Base-by-base conservation (phyloP, 37 sponge, comb jelly and placozoan genomes). In the Hormiphora californensis region DNA sequence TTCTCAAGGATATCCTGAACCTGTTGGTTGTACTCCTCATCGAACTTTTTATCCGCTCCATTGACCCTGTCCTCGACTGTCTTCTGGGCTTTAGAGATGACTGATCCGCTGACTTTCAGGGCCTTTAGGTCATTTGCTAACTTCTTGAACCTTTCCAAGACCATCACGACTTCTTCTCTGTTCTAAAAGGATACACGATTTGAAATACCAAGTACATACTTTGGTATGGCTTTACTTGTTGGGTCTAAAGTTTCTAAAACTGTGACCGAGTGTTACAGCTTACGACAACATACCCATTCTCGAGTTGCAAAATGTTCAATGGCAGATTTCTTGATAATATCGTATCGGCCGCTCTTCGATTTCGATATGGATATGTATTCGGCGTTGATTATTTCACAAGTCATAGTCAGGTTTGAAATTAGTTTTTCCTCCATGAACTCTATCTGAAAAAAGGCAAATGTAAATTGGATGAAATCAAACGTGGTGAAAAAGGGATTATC, bases 351-450 rank as follows among this genome's bases (percentile, higher is more conserved):
- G 8, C 31, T 33, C 17, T 65, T 35, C 32, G 67, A 35, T 39
- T 65, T 65, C 38, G 67, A 65, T 1, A 28, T 39, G 15, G 67
- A 65, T 19, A 34, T 28, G 67, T 65, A 65, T 7, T 65, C 67
- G 32, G 31, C 33, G 67, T 65, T 65, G 34, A 65, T 65, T 15
- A 65, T 32, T 33, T 65, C 67, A 19, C 67, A 65, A 11, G 35
- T 15, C 37, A 65, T 65, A 19, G 67, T 65, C 8, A 65, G 67
- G 37, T 65, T 65, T 39, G 32, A 35, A 34, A 65, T 28, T 39
- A 65, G 67, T 32, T 65, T 65, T 17, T 65, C 67, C 17, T 65
- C 67, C 67, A 65, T 65, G 37, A 65, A 65, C 33, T 65, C 67
- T 17, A 65, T 65, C 67, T 65, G 67, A 57, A 23, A 57, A n/a